Conservation (phyloP, 2,888 invertebrate genomes). For the Crepidodera aurea region DNA sequence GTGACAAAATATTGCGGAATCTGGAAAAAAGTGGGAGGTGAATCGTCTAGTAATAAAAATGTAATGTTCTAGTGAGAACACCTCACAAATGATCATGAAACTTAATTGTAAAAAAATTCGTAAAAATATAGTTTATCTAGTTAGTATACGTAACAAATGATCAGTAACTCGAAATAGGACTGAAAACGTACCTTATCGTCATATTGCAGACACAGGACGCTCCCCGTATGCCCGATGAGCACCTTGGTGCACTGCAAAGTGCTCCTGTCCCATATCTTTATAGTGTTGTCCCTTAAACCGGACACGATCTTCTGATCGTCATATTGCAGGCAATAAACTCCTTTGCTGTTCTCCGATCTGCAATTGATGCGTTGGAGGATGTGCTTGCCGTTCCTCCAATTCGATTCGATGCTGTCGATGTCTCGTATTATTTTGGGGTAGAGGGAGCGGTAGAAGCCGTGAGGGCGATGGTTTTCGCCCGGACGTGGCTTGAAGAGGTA, state of each 20-base stretch:
- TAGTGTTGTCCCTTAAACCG: constrained; percentile 98
- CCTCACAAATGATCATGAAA: no score
- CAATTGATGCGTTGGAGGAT: constrained; percentile 98
- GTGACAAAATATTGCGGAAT: no score
- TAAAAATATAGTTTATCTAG: no score
- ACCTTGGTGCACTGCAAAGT: constrained; percentile 86
- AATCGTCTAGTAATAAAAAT: no score
- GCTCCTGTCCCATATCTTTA: constrained; percentile 98
- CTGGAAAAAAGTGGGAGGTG: no score
- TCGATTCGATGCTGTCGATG: constrained; percentile 93
- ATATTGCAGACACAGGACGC: constrained; percentile 98
- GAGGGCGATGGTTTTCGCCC: constrained; percentile 89
- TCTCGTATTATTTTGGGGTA: constrained; percentile 95
- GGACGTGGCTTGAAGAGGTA: constrained; percentile 96
- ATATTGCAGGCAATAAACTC: constrained; percentile 99
- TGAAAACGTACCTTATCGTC: constrained; percentile 78
- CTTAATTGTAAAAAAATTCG: no score
- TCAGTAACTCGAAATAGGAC: no score
- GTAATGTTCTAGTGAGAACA: no score
- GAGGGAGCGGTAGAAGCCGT: constrained; percentile 93
- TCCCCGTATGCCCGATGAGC: constrained; percentile 97
- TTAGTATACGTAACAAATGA: no score
- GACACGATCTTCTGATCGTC: constrained; percentile 99
- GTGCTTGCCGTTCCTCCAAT: constrained; percentile 97
- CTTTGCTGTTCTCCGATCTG: constrained; percentile 98